Evolutionary conservation across 2,888 invertebrate species (phyloP).

Genomic region (Melitaea athalia): DNA sequence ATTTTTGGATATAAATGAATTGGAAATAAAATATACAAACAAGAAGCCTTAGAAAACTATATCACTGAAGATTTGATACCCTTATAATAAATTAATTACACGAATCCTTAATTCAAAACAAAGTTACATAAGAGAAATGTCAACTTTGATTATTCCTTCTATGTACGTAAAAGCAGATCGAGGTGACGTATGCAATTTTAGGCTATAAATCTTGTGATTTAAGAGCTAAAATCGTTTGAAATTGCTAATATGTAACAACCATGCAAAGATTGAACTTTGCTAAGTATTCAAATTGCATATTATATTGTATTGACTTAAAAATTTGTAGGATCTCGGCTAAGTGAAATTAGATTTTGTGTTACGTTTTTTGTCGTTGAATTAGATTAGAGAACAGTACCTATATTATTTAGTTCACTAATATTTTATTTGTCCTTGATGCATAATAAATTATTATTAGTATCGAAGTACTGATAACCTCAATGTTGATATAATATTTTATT

Average conservation of each 20-base stretch:
- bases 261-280: slow-evolving; percentile 5
- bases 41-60: too few species aligned
- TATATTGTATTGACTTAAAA: slow-evolving; percentile 13
- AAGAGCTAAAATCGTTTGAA: not conserved
- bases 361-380: not conserved
- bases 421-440: too few species aligned
- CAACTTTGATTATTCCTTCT: slow-evolving; percentile 5
- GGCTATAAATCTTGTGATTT: not conserved
- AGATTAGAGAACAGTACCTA: not conserved
- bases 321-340: not conserved
- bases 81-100: not conserved
- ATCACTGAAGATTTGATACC: not conserved
- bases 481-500: too few species aligned
- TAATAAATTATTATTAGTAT: too few species aligned
- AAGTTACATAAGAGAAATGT: slow-evolving; percentile 5
- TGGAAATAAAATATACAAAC: too few species aligned
- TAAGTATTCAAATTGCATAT: slow-evolving; percentile 3
- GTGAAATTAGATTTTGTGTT: slow-evolving; percentile 1
- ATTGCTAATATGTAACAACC: not conserved
- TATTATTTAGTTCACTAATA: too few species aligned
- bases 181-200: not conserved
- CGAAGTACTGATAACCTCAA: too few species aligned
- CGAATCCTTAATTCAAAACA: slow-evolving; percentile 20
- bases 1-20: too few species aligned
- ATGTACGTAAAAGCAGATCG: not conserved